These are phyloP conservation scores for Dryomyza anilis DNA, from an alignment of 2,888 invertebrate genomes.

Conservation along the genomic window DNA sequence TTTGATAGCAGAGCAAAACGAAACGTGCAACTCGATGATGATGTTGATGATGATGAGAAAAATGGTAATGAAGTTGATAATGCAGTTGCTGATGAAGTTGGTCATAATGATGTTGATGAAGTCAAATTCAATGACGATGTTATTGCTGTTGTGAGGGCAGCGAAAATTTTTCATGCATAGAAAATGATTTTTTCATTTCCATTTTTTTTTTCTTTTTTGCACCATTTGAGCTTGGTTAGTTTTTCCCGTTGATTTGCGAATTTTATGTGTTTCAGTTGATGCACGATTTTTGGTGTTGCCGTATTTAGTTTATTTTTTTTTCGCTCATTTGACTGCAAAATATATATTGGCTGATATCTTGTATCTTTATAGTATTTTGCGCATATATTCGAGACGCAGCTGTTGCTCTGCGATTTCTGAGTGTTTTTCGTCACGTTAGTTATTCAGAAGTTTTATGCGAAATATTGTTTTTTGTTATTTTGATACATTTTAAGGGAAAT, in stretches of 20 bases:
- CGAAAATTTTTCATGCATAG: conserved; percentile 25
- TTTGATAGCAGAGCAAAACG: conserved; percentile 38
- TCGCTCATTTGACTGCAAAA: neutral
- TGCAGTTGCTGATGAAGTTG: too few relatives aligned
- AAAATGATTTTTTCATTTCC: conserved; percentile 22
- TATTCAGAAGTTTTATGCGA: too few relatives aligned
- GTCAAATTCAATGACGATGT: neutral
- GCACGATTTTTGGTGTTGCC: conserved; percentile 20
- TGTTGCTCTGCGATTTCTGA: neutral
- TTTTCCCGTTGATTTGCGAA: conserved; percentile 19
- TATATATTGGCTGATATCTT: too few relatives aligned
- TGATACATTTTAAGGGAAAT: too few relatives aligned
- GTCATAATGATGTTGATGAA: neutral
- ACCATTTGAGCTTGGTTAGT: neutral
- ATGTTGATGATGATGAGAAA: neutral
- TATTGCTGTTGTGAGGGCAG: too few relatives aligned
- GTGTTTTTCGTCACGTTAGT: too few relatives aligned
- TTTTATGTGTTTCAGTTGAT: conserved; percentile 20
- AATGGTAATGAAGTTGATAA: too few relatives aligned
- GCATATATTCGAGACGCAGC: neutral
- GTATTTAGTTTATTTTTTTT: neutral
- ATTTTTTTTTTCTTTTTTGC: neutral
- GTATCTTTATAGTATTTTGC: neutral
- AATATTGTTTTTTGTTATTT: too few relatives aligned
- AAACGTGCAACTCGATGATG: conserved; percentile 2